A percentile compares a stretch with the other conserved stretches of the same genome.
Conservation (phyloP, 2,888 invertebrate species). For the Tetropium fuscum region DNA sequence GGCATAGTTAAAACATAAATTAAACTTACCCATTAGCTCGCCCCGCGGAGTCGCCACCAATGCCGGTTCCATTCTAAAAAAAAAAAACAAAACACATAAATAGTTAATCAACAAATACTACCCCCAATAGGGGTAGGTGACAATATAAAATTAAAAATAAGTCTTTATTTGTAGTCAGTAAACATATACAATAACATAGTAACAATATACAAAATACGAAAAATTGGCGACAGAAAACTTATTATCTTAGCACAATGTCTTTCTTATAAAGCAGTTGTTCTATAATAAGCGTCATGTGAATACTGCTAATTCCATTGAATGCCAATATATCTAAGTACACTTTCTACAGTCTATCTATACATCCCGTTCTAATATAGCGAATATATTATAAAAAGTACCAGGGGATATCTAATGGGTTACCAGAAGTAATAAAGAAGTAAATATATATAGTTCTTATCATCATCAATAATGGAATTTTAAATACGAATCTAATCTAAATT, state of each 20-base stretch:
- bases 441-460: too few relatives aligned
- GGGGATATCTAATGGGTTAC: too few relatives aligned
- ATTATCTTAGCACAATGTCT: conserved; percentile 52
- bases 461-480: too few relatives aligned
- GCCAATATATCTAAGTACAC: conserved; percentile 31
- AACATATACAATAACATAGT: conserved; percentile 38
- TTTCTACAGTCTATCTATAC: conserved; percentile 29
- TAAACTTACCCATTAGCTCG: conserved; percentile 76
- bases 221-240: conserved; percentile 29
- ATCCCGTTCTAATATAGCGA: conserved; percentile 2
- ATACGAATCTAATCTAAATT: too few relatives aligned
- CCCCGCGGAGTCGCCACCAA: conserved; percentile 82
- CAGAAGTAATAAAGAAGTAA: too few relatives aligned
- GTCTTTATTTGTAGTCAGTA: conserved; percentile 49
- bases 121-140: conserved; percentile 53
- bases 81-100: conserved; percentile 69
- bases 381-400: conserved; percentile 18
- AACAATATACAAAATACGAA: conserved; percentile 16
- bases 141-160: conserved; percentile 46
- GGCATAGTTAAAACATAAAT: neutral
- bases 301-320: conserved; percentile 41
- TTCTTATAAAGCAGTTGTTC: conserved; percentile 36
- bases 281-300: conserved; percentile 33
- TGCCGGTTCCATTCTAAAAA: conserved; percentile 87
- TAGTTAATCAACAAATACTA: conserved; percentile 69